phyloP scores from a whole-genome alignment of 2,888 invertebrate species.

The Metacarcinus magister region DNA sequence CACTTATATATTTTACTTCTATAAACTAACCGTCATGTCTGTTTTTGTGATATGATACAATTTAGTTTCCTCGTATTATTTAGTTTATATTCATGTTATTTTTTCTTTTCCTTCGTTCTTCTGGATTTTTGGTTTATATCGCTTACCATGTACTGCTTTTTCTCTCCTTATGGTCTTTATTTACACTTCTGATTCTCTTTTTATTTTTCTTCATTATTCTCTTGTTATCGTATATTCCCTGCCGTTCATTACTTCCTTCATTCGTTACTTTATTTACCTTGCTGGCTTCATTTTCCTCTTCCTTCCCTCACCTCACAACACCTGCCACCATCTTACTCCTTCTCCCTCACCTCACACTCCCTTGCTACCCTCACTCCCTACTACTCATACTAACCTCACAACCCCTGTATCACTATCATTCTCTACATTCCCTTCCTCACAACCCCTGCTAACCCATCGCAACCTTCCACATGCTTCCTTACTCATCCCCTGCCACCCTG shows the following conservation, averaged over 20 bases:
- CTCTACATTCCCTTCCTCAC: not conserved
- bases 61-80: not conserved
- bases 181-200: not conserved
- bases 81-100: not conserved
- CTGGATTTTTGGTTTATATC: too few relatives aligned
- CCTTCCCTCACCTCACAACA: not conserved
- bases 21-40: not conserved
- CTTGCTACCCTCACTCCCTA: not conserved
- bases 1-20: not conserved
- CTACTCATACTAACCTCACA: too few relatives aligned
- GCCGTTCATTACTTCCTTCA: not conserved
- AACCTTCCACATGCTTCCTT: not conserved
- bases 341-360: not conserved
- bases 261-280: not conserved
- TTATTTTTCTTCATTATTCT: not conserved
- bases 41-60: not conserved
- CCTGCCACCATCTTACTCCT: too few relatives aligned
- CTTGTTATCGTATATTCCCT: too few relatives aligned
- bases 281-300: not conserved
- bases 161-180: not conserved
- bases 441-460: not conserved
- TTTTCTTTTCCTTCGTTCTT: not conserved
- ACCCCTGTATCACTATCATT: too few relatives aligned
- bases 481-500: not conserved
- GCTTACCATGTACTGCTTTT: not conserved